phyloP scores from a whole-genome alignment of 2,113 vertebrate genomes.

The Passer montanus region DNA sequence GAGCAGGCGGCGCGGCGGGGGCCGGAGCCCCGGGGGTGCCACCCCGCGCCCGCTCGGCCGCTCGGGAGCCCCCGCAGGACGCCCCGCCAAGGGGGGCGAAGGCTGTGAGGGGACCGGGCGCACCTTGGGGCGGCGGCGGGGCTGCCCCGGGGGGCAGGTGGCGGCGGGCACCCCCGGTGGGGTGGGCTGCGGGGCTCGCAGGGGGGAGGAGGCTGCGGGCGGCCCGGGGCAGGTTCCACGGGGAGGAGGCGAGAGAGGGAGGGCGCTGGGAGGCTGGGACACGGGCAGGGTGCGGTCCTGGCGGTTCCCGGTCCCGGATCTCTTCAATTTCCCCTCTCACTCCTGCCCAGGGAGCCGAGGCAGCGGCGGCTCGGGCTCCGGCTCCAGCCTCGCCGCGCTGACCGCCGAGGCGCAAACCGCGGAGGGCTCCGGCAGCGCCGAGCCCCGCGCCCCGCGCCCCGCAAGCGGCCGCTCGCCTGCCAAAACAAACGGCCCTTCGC shows the following conservation, averaged over 20 bases:
- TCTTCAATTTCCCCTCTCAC: not conserved
- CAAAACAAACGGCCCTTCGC: too few relatives aligned
- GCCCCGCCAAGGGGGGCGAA: not conserved
- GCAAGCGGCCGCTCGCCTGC: too few relatives aligned
- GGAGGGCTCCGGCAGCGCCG: not conserved
- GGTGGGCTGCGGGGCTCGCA: conserved; percentile 57
- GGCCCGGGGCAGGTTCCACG: conserved; percentile 77
- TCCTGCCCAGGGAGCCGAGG: not conserved
- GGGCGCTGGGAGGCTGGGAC: too few relatives aligned
- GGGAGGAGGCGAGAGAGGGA: conserved; percentile 59
- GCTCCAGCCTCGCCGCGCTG: not conserved
- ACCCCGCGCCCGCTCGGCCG: not conserved
- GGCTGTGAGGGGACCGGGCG: not conserved
- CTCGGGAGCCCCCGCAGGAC: not conserved
- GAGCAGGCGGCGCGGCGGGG: conserved; percentile 17
- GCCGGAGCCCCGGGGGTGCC: conserved; percentile 36
- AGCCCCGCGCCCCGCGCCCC: too few relatives aligned
- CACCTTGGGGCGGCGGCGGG: not conserved
- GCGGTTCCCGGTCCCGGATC: not conserved
- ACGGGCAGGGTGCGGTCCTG: not conserved
- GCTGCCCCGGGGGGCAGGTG: conserved; percentile 27
- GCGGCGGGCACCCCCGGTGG: conserved; percentile 55
- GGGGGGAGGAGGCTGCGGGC: conserved; percentile 67
- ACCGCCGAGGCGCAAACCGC: not conserved
- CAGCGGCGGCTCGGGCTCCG: not conserved